Base-by-base conservation (phyloP, 2,888 invertebrate species). In the Diarsia brunnea region DNA sequence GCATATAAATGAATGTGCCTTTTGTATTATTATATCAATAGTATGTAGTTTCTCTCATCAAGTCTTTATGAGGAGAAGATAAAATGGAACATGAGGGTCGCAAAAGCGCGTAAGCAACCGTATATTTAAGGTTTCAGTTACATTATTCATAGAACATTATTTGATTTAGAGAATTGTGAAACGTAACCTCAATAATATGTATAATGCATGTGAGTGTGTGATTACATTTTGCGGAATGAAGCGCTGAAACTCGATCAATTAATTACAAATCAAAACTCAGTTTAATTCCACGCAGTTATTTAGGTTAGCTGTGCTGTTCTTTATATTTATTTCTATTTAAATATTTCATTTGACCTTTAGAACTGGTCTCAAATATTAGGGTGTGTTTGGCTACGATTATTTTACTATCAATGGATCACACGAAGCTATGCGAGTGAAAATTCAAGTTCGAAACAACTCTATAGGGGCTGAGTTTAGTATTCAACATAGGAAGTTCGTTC, bases 151-250 rank as follows among this genome's bases (percentile, higher is more conserved):
- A 58, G 16, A 27, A n/a, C n/a, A 63, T 63, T 38, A 3, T 38
- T n/a, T 1, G 31, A 19, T 31, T 5, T 61, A 31, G 31, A 64
- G 24, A 72, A 84, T 83, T 78, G 86, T 87, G 83, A 88, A 87
- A 82, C 78, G 53, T 69, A 73, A 24, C 70, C 83, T 76, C 78
- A 67, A 74, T 53, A 67, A 68, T 81, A 76, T 80, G 72, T 80
- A 76, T 84, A 79, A 82, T 82, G 87, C 83, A 38, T 81, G 87
- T 84, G 83, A 84, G 74, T 78, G 69, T 78, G 84, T 81, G 75
- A 80, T 75, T 74, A 81, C 68, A 78, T 69, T 75, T 60, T 31
- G 85, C 79, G 85, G 69, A 65, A 74, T 79, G 61, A 85, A 88
- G 87, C 87, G 74, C 81, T 87, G 82, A 67, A 83, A 83, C 82